Percentiles rank a stretch among this genome's conserved stretches.
These are phyloP conservation scores for Lophochroa leadbeateri DNA, from an alignment of 2,113 vertebrate species.

Conservation along the genomic window DNA sequence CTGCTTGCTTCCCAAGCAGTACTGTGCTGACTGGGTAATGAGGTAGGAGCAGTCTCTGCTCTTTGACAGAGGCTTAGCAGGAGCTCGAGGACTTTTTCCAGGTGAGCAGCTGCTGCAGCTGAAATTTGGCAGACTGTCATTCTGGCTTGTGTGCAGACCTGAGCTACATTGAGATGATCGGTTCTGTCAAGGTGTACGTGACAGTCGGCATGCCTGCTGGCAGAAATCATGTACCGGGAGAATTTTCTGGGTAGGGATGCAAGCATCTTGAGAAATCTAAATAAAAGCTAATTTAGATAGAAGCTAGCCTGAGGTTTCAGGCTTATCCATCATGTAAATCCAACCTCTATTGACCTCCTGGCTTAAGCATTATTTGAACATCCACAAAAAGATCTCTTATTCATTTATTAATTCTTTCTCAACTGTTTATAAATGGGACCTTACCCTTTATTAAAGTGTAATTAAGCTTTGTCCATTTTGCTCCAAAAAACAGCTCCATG, in stretches of 20 bases:
- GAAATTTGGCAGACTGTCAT: background rate
- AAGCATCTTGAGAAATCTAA: background rate
- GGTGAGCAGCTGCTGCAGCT: background rate
- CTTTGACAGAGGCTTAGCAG: background rate
- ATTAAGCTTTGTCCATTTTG: background rate
- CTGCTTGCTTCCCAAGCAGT: background rate
- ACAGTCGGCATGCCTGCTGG: background rate
- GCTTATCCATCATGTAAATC: background rate
- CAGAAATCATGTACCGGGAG: background rate
- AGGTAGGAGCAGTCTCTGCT: background rate
- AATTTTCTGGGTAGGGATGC: background rate
- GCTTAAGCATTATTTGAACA: background rate
- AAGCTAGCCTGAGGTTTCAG: background rate
- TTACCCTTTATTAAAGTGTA: background rate
- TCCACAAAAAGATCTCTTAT: background rate
- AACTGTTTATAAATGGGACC: background rate
- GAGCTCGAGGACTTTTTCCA: background rate
- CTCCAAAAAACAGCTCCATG: background rate
- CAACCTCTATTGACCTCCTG: background rate
- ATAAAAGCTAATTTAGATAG: background rate
- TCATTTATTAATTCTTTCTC: background rate
- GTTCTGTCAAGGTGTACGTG: background rate
- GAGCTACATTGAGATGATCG: background rate
- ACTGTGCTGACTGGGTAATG: background rate
- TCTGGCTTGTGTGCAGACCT: accelerated